These are phyloP conservation scores for Fundulus diaphanus DNA, from an alignment of 2,797 vertebrate genomes.

Conservation along the genomic window DNA sequence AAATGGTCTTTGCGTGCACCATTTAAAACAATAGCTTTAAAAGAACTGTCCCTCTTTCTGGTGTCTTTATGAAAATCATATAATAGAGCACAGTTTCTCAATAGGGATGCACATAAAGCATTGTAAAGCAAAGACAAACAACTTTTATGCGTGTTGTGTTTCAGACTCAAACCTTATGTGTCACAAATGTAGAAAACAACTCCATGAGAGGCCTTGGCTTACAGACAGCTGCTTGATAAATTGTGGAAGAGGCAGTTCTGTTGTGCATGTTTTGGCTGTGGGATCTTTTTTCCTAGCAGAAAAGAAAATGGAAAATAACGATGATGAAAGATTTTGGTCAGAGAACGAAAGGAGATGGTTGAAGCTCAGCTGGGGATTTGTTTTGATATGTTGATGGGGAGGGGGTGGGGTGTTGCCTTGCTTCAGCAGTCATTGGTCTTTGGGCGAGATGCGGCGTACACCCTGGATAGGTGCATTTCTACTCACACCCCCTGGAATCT, in stretches of 20 bases:
- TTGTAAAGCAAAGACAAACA: slow-evolving; percentile 8
- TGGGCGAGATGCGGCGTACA: too few species aligned
- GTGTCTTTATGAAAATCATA: not conserved
- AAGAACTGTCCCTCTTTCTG: not conserved
- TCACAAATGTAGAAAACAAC: slow-evolving; percentile 34
- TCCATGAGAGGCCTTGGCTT: slow-evolving; percentile 17
- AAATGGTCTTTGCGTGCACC: not conserved
- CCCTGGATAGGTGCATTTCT: too few species aligned
- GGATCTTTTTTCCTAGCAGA: slow-evolving; percentile 32
- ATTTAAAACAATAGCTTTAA: not conserved
- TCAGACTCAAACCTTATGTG: slow-evolving; percentile 19
- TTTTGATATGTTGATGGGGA: slow-evolving; percentile 41
- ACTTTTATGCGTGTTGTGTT: slow-evolving; percentile 21
- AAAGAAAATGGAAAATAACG: slow-evolving; percentile 15
- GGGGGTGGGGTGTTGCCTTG: too few species aligned
- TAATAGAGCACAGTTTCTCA: slow-evolving; percentile 11
- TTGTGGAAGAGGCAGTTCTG: slow-evolving; percentile 20
- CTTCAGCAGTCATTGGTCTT: too few species aligned
- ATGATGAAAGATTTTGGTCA: slow-evolving; percentile 24
- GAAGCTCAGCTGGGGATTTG: not conserved
- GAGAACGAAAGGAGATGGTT: slow-evolving; percentile 33
- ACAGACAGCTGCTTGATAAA: slow-evolving; percentile 52
- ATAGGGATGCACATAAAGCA: slow-evolving; percentile 9
- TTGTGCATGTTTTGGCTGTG: slow-evolving; percentile 34
- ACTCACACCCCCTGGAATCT: not conserved